Evolutionary conservation across 2,113 vertebrate species (phyloP).

Genomic region (Cyprinus carpio): DNA sequence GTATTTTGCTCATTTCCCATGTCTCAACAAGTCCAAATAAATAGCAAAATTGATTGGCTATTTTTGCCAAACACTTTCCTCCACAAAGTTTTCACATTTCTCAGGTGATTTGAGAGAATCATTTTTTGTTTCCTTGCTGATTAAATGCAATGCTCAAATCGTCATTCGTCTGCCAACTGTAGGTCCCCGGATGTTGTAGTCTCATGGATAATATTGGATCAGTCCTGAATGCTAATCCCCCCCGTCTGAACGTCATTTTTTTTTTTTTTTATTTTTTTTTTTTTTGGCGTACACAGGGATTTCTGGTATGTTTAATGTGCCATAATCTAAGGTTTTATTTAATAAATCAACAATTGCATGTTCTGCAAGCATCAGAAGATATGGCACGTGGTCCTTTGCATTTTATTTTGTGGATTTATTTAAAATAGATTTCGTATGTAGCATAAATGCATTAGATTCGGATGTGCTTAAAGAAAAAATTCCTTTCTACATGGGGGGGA

Average conservation of each 20-base stretch:
- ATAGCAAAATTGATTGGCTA: background rate
- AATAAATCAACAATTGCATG: background rate
- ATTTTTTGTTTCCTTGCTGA: background rate
- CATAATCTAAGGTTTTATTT: background rate
- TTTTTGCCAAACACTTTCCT: background rate
- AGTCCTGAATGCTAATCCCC: slow-evolving; percentile 22
- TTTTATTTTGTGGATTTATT: background rate
- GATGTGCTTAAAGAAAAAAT: background rate
- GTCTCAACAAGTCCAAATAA: background rate
- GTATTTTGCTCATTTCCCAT: background rate
- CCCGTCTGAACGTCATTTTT: too few species aligned
- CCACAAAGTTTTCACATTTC: background rate
- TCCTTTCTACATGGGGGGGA: too few species aligned
- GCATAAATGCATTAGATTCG: background rate
- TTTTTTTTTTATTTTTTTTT: too few species aligned
- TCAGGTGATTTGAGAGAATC: background rate
- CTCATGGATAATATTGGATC: slow-evolving; percentile 4
- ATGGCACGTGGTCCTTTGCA: background rate
- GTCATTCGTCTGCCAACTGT: background rate
- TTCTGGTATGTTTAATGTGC: background rate
- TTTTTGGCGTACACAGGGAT: background rate
- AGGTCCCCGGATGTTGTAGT: background rate
- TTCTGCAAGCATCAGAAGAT: background rate
- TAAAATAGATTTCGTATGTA: background rate
- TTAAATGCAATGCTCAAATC: slow-evolving; percentile 12